A percentile compares a stretch with the other conserved stretches of the same genome.
These are phyloP conservation scores for Papilio xuthus DNA, from an alignment of 1,140 invertebrate genomes.

Conservation along the genomic window DNA sequence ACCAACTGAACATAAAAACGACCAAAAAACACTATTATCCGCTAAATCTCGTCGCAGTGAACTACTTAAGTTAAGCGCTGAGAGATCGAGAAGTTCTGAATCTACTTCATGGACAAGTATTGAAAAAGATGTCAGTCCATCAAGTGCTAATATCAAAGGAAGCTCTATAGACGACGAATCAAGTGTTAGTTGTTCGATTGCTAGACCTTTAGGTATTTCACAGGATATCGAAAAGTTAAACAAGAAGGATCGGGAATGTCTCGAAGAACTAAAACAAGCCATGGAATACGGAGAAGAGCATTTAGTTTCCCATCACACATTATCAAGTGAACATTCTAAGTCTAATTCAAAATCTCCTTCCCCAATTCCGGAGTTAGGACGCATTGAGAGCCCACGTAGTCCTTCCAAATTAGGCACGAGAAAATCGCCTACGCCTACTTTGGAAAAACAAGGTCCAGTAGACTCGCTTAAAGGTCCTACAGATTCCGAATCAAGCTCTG, in stretches of 20 bases:
- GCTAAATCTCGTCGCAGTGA: constrained; percentile 77
- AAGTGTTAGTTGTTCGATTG: constrained; percentile 90
- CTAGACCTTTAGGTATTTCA: constrained; percentile 88
- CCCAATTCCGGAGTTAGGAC: constrained; percentile 67
- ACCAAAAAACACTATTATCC: constrained; percentile 72
- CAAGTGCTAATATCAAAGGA: constrained; percentile 83
- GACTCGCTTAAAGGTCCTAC: constrained; percentile 81
- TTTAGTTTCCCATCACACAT: constrained; percentile 67
- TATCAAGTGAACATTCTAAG: constrained; percentile 78
- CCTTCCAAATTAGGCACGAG: constrained; percentile 73
- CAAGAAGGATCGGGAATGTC: constrained; percentile 78
- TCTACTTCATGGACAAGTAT: constrained; percentile 84
- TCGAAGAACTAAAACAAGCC: constrained; percentile 78
- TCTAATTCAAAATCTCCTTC: constrained; percentile 78
- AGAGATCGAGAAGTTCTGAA: constrained; percentile 85
- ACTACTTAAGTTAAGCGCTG: constrained; percentile 83
- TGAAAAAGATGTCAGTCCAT: constrained; percentile 83
- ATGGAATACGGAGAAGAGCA: constrained; percentile 79
- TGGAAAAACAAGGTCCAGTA: constrained; percentile 84
- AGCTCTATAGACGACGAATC: constrained; percentile 88
- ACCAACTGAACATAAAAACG: constrained; percentile 68
- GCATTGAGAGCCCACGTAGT: constrained; percentile 75
- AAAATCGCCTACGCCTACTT: constrained; percentile 82
- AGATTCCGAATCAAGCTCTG: constrained; percentile 80
- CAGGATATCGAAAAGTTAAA: constrained; percentile 85